A percentile compares a stretch with the other conserved stretches of the same genome.
Evolutionary conservation across 2,888 invertebrate species (phyloP).

Genomic region (Clistopyga incitator): DNA sequence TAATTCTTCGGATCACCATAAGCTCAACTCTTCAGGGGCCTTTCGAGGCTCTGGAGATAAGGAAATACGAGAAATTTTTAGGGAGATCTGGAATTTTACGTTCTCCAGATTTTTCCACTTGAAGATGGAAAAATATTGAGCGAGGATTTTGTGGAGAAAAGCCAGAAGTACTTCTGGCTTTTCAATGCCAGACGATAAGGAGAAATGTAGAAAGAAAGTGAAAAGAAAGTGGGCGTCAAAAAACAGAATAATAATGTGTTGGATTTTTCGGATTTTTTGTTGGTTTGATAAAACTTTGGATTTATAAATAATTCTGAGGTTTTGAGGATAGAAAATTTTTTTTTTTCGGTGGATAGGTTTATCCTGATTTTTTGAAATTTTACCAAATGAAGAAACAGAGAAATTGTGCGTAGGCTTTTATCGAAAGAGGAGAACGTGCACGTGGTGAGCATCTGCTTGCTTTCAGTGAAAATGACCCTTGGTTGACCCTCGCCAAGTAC

Average conservation of each 20-base stretch:
- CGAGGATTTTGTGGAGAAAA: background rate
- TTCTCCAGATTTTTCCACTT: slow-evolving; percentile 4
- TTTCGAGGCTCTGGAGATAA: slow-evolving; percentile 20
- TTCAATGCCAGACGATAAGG: background rate
- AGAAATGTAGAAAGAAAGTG: background rate
- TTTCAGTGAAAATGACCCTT: slow-evolving; percentile 75
- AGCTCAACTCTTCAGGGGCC: background rate
- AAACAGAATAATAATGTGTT: too few species aligned
- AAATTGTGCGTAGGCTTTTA: slow-evolving; percentile 19
- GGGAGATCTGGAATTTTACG: background rate
- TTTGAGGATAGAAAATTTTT: too few species aligned
- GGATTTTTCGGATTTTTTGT: too few species aligned
- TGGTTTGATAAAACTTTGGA: too few species aligned
- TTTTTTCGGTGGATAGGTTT: too few species aligned
- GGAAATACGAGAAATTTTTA: background rate
- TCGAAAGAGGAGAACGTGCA: slow-evolving; percentile 69
- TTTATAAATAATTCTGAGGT: too few species aligned
- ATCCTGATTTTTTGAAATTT: background rate
- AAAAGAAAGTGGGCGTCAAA: too few species aligned
- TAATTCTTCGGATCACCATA: slow-evolving; percentile 4
- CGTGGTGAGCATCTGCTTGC: slow-evolving; percentile 81
- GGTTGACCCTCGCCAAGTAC: slow-evolving; percentile 81
- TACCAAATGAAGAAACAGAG: background rate
- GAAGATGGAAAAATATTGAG: background rate
- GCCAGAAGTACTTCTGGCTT: background rate